These are phyloP conservation scores for Platanista minor DNA, from an alignment of 2,113 vertebrate genomes.

Conservation along the genomic window DNA sequence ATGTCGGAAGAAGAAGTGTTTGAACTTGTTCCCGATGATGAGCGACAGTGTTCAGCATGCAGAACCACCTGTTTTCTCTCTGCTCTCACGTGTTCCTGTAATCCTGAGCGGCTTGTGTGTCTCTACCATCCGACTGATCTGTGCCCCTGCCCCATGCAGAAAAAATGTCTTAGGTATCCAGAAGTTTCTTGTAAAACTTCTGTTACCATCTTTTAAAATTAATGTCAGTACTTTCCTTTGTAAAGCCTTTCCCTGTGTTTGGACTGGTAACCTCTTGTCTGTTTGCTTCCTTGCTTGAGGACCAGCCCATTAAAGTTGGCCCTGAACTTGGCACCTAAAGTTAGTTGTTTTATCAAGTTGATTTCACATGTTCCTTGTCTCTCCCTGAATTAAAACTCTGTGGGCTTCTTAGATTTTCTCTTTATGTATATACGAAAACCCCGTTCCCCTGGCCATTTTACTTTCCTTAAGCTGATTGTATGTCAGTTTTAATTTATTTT, in stretches of 20 bases:
- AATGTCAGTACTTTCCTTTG: neutral
- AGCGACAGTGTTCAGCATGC: conserved; percentile 95
- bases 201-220: neutral
- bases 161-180: conserved; percentile 93
- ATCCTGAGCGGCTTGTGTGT: conserved; percentile 93
- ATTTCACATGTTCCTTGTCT: neutral
- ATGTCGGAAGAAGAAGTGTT: conserved; percentile 97
- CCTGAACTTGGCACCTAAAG: neutral
- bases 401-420: neutral
- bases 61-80: conserved; percentile 98
- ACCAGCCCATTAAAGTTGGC: neutral
- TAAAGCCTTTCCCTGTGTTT: neutral
- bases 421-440: neutral
- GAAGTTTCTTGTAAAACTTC: neutral
- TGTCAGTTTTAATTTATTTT: conserved; percentile 5
- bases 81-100: conserved; percentile 95
- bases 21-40: conserved; percentile 96
- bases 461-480: neutral
- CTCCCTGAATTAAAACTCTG: neutral
- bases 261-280: neutral
- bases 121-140: conserved; percentile 90
- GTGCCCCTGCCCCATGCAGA: conserved; percentile 91
- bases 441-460: neutral
- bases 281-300: neutral
- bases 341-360: neutral